Percentiles rank a stretch among this genome's conserved stretches.
Evolutionary conservation across 2,888 invertebrate genomes (phyloP).

Genomic region (Ctenicera cuprea): DNA sequence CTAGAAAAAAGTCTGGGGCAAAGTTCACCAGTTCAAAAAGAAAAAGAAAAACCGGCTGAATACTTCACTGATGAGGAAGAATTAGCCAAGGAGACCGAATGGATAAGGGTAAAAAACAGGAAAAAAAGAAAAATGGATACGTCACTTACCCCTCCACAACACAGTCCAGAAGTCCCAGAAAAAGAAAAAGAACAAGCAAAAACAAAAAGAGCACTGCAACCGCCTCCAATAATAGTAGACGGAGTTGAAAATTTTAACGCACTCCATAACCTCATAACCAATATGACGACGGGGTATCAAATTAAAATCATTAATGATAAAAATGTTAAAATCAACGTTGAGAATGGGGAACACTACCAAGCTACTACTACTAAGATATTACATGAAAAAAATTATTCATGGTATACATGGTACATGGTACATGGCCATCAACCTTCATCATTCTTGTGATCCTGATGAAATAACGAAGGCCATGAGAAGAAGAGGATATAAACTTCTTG

Average conservation of each 20-base stretch:
- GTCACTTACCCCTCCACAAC: conserved; percentile 34
- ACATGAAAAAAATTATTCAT: conserved; percentile 31
- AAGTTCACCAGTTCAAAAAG: conserved; percentile 24
- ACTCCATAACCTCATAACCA: conserved; percentile 23
- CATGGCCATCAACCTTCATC: too few species aligned
- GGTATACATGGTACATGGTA: conserved; percentile 23
- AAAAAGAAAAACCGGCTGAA: conserved; percentile 18
- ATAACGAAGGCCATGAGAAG: too few species aligned
- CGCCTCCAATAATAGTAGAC: conserved; percentile 37
- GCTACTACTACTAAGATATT: conserved; percentile 24
- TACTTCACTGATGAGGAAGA: conserved; percentile 38
- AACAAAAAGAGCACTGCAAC: conserved; percentile 34
- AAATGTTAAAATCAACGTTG: conserved; percentile 35
- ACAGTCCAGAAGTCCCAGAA: conserved; percentile 19
- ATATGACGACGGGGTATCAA: conserved; percentile 31
- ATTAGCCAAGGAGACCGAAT: conserved; percentile 33
- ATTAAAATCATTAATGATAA: conserved; percentile 41
- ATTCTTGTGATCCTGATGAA: too few species aligned
- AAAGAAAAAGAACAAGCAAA: conserved; percentile 32
- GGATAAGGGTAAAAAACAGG: conserved; percentile 38
- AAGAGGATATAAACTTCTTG: conserved; percentile 39
- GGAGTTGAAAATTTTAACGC: conserved; percentile 34
- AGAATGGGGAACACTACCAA: conserved; percentile 31
- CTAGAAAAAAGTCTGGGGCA: conserved; percentile 30
- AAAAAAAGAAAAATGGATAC: conserved; percentile 46